Percentiles rank a stretch among this genome's conserved stretches.
Conservation (phyloP, 2,113 vertebrate genomes). For the Mastomys natalensis region DNA sequence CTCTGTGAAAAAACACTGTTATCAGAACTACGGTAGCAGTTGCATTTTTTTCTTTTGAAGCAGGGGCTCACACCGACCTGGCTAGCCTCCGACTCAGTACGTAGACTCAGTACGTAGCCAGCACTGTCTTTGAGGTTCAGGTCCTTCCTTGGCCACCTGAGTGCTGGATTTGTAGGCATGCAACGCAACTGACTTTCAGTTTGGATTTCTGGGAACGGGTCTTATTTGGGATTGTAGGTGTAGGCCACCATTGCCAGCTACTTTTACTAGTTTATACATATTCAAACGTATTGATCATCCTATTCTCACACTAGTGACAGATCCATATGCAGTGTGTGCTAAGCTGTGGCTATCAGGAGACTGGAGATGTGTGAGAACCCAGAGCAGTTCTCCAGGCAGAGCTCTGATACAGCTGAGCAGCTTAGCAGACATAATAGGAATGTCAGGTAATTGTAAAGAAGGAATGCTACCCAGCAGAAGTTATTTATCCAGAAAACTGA, state of each 20-base stretch:
- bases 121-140: background rate
- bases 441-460: conserved; percentile 9
- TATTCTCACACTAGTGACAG: conserved; percentile 39
- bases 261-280: background rate
- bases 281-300: background rate
- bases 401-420: background rate
- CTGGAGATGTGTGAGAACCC: background rate
- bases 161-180: background rate
- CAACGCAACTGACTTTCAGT: no score
- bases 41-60: background rate
- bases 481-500: conserved; percentile 8
- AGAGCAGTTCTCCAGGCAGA: conserved; percentile 22
- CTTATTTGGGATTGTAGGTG: background rate
- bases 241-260: no score
- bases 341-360: background rate
- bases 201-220: background rate
- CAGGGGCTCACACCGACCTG: background rate
- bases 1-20: conserved; percentile 19
- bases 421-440: conserved; percentile 7
- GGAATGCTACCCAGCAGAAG: conserved; percentile 11
- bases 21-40: background rate
- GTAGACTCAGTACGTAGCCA: background rate
- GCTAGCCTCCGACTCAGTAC: background rate
- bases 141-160: background rate
- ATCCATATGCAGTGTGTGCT: background rate